Base-by-base conservation (phyloP, 2,113 vertebrate species). In the Fulica atra region DNA sequence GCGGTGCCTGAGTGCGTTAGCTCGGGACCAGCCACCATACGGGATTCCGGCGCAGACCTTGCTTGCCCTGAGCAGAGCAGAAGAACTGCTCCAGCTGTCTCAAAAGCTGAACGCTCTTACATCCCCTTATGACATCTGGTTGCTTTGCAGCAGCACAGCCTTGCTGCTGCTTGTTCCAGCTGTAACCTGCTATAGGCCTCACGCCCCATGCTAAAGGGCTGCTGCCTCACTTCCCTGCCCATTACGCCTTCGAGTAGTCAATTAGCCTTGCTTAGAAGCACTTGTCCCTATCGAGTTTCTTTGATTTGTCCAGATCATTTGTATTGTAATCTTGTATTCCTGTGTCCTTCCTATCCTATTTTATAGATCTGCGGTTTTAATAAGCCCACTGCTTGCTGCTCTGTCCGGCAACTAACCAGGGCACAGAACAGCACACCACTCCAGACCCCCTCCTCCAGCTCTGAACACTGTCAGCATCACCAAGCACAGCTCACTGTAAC, bases 361-460 rank as follows among this genome's bases (percentile, higher is more conserved):
- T 81, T 10, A 77, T 11, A 71, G 44, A 42, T 36, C 18, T n/a
- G 44, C 42, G 40, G 44, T 35, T 74, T 91, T 59, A 88, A 68
- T 10, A 57, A 56, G 28, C 40, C 57, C 35, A 35, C 9, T 82
- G 31, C n/a, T 16, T 31, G 12, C 26, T 38, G 72, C 48, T 57
- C 71, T 4, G 2, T 31, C 72, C 54, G 7, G 46, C 7, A 36
- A 51, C 20, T 51, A 68, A 50, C 21, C 26, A 40, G 10, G 46
- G 18, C 13, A 7, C n/a, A 48, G 44, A 53, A 54, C 59, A 13
- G 2, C n/a, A 16, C 1, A 0, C 17, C 61, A 12, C 31, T 16
- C 40, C 14, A 17, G n/a, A 21, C 23, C 28, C 7, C 17, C 44
- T 54, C 48, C 42, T 31, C 78, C 66, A 78, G 79, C 42, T n/a